A percentile compares a stretch with the other conserved stretches of the same genome.
Conservation (phyloP, 2,797 vertebrate genomes). For the Neosalanx taihuensis region DNA sequence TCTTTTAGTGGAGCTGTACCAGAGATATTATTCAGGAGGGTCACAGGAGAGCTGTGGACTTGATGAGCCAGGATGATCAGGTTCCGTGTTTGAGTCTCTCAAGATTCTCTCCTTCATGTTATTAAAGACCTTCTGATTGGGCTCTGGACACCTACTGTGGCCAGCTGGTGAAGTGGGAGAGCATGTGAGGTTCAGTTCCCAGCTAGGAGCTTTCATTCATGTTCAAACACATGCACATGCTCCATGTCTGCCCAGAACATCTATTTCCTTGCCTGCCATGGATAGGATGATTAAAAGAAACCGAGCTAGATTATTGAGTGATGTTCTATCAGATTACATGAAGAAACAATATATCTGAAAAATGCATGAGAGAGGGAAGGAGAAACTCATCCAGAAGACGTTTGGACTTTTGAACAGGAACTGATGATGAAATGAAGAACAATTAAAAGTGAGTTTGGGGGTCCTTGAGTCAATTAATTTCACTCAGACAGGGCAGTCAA, state of each 20-base stretch:
- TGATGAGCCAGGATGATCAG: constrained; percentile 69
- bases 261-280: constrained; percentile 11
- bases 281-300: constrained; percentile 50
- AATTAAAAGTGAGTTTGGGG: constrained; percentile 58
- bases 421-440: constrained; percentile 51
- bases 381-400: constrained; percentile 19
- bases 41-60: constrained; percentile 58
- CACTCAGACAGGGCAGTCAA: constrained; percentile 54
- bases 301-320: constrained; percentile 32
- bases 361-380: neutral
- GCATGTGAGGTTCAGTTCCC: constrained; percentile 32
- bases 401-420: constrained; percentile 40
- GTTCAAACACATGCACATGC: constrained; percentile 17
- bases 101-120: constrained; percentile 54
- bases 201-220: constrained; percentile 13
- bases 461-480: constrained; percentile 59
- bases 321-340: constrained; percentile 31
- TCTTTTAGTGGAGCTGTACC: constrained; percentile 45
- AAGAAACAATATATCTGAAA: constrained; percentile 32
- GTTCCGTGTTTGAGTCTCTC: constrained; percentile 62
- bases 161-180: constrained; percentile 45
- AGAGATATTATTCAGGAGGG: constrained; percentile 53
- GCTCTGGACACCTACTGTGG: constrained; percentile 64
- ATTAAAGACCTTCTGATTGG: constrained; percentile 68
- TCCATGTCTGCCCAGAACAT: constrained; percentile 31